Evolutionary conservation across 2,113 vertebrate genomes (phyloP).

Genomic region (Gobius niger): DNA sequence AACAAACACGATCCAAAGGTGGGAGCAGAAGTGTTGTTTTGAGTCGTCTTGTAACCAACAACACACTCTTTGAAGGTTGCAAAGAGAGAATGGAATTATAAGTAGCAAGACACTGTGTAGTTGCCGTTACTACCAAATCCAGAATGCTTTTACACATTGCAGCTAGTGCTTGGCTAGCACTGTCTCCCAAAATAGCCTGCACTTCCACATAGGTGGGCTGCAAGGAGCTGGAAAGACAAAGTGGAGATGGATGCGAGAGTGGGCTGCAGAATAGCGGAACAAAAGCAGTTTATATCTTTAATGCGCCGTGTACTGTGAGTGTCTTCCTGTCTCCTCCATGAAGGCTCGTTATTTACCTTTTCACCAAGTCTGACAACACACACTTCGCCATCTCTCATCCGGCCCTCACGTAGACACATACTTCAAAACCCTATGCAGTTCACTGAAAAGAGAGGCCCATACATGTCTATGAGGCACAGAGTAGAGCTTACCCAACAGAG

Average conservation of each 20-base stretch:
- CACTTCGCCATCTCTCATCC: neutral
- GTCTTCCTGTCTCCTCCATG: constrained; percentile 29
- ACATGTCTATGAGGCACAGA: constrained; percentile 47
- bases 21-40: neutral
- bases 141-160: constrained; percentile 62
- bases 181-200: constrained; percentile 57
- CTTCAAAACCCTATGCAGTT: constrained; percentile 8
- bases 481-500: constrained; percentile 58
- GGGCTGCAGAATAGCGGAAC: constrained; percentile 34
- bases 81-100: neutral
- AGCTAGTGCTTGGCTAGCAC: constrained; percentile 49
- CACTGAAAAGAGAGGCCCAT: constrained; percentile 42
- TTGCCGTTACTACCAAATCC: constrained; percentile 39
- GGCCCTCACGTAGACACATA: neutral
- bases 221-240: constrained; percentile 38
- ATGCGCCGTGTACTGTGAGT: constrained; percentile 28
- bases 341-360: constrained; percentile 61
- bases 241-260: constrained; percentile 37
- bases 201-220: constrained; percentile 63
- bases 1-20: too few relatives aligned
- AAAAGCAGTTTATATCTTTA: constrained; percentile 46
- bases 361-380: constrained; percentile 62
- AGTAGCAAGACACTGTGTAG: constrained; percentile 24
- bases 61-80: neutral
- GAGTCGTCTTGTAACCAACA: neutral